Base-by-base conservation (phyloP, 2,888 invertebrate species). In the Andricus quercusramuli region DNA sequence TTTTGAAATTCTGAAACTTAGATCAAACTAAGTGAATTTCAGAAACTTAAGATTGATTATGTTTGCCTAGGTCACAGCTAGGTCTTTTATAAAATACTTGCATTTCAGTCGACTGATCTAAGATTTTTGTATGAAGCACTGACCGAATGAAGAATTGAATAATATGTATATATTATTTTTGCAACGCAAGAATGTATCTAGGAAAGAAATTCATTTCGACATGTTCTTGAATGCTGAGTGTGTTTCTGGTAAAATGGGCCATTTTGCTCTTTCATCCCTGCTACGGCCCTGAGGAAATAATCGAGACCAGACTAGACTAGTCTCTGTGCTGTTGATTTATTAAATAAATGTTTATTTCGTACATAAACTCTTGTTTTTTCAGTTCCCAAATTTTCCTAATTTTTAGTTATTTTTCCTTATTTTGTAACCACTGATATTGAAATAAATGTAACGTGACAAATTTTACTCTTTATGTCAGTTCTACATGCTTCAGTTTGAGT, bases 271-370 rank as follows among this genome's bases (percentile, higher is more conserved):
- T 74, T n/a, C 74, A 74, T 59, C 56, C 32, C 51, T 74, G 74
- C 74, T 56, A 32, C 32, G 56, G 51, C 74, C 74, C 56, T 32
- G 32, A 59, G 11, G n/a, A 74, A 74, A 47, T 74, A 70, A 51
- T 56, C 51, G 56, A 74, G 56, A 74, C 74, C 56, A 74, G 74
- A 51, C 6, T 74, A 32, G 56, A 20, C 56, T 56, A 56, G 56
- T 74, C 74, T 74, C 56, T 74, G 32, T 74, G 56, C 37, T 74
- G 74, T 74, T 74, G 74, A 74, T 74, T 74, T 74, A 56, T 74
- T 74, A 37, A 74, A 74, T 74, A 74, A 74, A 74, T 74, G 74
- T 74, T 74, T 74, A 74, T 74, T 74, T 74, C 74, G 37, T 74
- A 74, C 74, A 74, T 37, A 37, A 74, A 74, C n/a, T 70, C 37